Percentiles rank a stretch among this genome's conserved stretches.
These are phyloP conservation scores for Rhegmatorhina hoffmannsi DNA, from an alignment of 2,113 vertebrate genomes.

Conservation along the genomic window DNA sequence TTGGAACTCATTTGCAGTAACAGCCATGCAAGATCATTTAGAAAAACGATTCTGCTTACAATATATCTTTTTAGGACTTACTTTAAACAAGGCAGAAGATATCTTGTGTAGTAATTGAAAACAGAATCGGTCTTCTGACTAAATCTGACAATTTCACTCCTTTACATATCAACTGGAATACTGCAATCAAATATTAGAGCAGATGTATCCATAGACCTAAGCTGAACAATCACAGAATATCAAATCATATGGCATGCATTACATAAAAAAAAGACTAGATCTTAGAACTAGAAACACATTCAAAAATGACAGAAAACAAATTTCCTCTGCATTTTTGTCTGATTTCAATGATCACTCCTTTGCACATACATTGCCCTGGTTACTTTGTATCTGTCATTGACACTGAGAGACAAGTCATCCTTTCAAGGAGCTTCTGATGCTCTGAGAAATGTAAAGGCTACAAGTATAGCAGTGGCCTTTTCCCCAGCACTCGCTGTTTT, in stretches of 20 bases:
- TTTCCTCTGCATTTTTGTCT: conserved; percentile 3
- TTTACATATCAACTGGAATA: background rate
- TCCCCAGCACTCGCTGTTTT: background rate
- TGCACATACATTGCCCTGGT: background rate
- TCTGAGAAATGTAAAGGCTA: background rate
- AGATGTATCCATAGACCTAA: background rate
- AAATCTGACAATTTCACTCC: conserved; percentile 18
- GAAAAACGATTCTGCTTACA: background rate
- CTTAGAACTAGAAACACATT: background rate
- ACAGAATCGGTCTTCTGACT: background rate
- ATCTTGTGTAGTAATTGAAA: conserved; percentile 40
- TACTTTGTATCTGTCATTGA: background rate
- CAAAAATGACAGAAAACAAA: conserved; percentile 14
- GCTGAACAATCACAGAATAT: background rate
- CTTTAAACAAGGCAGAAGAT: conserved; percentile 22
- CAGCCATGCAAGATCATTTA: background rate
- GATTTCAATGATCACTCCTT: background rate
- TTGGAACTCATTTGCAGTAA: background rate
- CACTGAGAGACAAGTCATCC: background rate
- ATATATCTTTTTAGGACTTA: background rate
- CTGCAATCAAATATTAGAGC: background rate
- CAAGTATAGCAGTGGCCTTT: background rate
- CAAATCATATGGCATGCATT: background rate
- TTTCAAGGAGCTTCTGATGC: background rate
- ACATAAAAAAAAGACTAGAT: background rate